Evolutionary conservation across 2,888 invertebrate species (phyloP).

Genomic region (Sesia bembeciformis): DNA sequence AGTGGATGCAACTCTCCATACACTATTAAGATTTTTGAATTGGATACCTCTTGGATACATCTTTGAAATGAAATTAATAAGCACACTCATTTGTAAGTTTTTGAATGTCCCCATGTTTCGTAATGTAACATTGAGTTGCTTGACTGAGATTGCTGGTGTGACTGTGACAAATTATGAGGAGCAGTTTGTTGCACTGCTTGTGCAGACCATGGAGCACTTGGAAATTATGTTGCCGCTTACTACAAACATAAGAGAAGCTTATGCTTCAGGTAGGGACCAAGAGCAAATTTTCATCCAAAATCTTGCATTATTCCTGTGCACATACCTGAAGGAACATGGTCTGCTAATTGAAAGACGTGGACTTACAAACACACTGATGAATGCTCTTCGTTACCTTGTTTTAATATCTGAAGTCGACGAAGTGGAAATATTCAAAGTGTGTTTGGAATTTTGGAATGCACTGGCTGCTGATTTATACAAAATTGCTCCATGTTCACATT

Average conservation of each 20-base stretch:
- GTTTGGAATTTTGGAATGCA: constrained; percentile 98
- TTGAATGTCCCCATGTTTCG: constrained; percentile 97
- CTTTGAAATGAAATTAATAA: constrained; percentile 98
- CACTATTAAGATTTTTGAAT: constrained; percentile 95
- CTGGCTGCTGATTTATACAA: constrained; percentile 94
- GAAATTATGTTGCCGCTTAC: constrained; percentile 92
- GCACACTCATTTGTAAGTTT: constrained; percentile 96
- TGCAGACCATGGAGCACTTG: constrained; percentile 93
- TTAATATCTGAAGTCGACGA: constrained; percentile 98
- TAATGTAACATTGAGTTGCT: constrained; percentile 97
- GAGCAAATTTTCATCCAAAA: constrained; percentile 99
- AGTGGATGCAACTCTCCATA: constrained; percentile 96
- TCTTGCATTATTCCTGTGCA: constrained; percentile 96
- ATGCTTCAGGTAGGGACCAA: constrained; percentile 93
- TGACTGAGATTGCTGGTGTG: constrained; percentile 97
- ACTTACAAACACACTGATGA: constrained; percentile 82
- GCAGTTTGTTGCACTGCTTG: constrained; percentile 92
- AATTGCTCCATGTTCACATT: constrained; percentile 82
- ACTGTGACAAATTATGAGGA: constrained; percentile 93
- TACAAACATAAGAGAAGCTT: constrained; percentile 95
- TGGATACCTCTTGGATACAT: constrained; percentile 99
- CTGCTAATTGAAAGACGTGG: constrained; percentile 88
- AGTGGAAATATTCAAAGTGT: constrained; percentile 99
- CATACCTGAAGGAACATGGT: constrained; percentile 97
- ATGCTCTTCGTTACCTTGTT: constrained; percentile 89